phyloP scores from a whole-genome alignment of 2,113 vertebrate species.

The Urocynchramus pylzowi region DNA sequence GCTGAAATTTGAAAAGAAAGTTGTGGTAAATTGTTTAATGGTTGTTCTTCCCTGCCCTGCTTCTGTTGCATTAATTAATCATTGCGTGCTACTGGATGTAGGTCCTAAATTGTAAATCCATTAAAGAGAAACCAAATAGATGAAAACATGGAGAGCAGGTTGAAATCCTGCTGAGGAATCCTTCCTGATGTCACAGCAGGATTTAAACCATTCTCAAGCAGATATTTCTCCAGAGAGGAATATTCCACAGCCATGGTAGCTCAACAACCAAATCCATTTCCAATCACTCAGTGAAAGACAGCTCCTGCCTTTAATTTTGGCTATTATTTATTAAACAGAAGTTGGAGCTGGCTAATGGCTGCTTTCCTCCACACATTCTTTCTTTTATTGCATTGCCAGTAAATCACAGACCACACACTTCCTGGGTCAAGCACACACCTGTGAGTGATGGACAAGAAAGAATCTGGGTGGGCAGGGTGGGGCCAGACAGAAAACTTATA shows the following conservation, averaged over 20 bases:
- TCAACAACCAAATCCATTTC: background rate
- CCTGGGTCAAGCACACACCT: background rate
- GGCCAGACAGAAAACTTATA: background rate
- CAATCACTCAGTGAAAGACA: background rate
- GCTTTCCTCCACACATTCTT: background rate
- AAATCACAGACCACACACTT: background rate
- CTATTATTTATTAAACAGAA: background rate
- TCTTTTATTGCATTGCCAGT: background rate
- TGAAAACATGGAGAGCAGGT: background rate
- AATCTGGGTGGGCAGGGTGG: background rate
- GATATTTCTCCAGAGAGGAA: background rate
- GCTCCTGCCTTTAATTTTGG: background rate
- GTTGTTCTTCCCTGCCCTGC: background rate
- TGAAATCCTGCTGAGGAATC: background rate
- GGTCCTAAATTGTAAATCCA: background rate
- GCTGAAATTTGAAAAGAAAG: slow-evolving; percentile 73
- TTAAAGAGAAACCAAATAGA: background rate
- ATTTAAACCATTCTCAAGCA: background rate
- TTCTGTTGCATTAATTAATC: background rate
- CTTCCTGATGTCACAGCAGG: background rate
- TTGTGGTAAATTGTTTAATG: background rate
- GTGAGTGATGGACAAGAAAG: background rate
- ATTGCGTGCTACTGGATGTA: background rate
- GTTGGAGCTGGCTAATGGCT: background rate
- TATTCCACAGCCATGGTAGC: background rate